These are phyloP conservation scores for Nemotelus nigrinus DNA, from an alignment of 2,888 invertebrate genomes.

Conservation along the genomic window DNA sequence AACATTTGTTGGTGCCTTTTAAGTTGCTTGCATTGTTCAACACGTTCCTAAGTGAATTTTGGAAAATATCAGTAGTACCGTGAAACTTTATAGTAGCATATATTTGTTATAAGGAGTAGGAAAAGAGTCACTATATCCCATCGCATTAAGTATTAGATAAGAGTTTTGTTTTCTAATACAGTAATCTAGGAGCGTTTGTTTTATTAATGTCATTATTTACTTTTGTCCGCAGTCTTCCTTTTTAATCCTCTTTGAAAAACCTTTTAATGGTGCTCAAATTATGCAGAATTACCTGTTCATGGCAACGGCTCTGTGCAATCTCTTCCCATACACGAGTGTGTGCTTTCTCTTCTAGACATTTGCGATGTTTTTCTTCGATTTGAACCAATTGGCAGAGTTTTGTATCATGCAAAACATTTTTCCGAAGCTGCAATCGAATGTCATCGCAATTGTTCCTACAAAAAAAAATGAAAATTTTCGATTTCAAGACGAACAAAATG, in stretches of 20 bases:
- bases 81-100: neutral
- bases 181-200: too few relatives aligned
- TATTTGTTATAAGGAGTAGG: neutral
- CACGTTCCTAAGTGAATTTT: conserved; percentile 2
- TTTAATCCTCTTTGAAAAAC: neutral
- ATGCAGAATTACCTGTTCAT: conserved; percentile 20
- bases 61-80: neutral
- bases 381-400: conserved; percentile 44
- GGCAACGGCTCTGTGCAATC: neutral
- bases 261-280: neutral
- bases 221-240: neutral
- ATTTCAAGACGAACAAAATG: neutral
- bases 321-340: conserved; percentile 28
- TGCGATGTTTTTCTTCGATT: conserved; percentile 41
- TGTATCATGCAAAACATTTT: conserved; percentile 41
- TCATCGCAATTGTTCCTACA: conserved; percentile 46
- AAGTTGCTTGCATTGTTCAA: conserved; percentile 34
- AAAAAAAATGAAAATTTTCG: neutral
- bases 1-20: conserved; percentile 28
- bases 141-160: too few relatives aligned
- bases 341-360: conserved; percentile 19
- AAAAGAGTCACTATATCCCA: too few relatives aligned
- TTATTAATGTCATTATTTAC: neutral
- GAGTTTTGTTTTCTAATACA: too few relatives aligned
- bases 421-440: conserved; percentile 39